Percentiles rank a stretch among this genome's conserved stretches.
Evolutionary conservation across 2,888 invertebrate species (phyloP).

Genomic region (Pandemis heparana): DNA sequence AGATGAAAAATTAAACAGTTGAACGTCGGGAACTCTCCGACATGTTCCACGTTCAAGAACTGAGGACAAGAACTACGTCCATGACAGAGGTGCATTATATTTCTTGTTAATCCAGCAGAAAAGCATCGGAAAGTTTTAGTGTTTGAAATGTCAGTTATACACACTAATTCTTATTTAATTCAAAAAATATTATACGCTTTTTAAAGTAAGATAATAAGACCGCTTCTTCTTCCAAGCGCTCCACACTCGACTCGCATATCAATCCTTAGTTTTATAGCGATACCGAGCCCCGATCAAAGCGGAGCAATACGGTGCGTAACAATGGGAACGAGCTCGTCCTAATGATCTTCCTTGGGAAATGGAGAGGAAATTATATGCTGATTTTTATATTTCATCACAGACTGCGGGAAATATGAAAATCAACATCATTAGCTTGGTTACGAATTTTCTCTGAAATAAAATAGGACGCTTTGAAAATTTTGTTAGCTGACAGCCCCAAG

Average conservation of each 20-base stretch:
- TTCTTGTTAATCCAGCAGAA: too few relatives aligned
- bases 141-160: too few relatives aligned
- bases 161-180: too few relatives aligned
- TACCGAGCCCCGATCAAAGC: constrained; percentile 11
- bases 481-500: constrained; percentile 9
- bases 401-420: constrained; percentile 43
- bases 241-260: constrained; percentile 17
- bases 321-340: constrained; percentile 23
- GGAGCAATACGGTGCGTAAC: constrained; percentile 15
- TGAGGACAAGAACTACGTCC: too few relatives aligned
- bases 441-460: constrained; percentile 30
- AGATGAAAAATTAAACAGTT: too few relatives aligned
- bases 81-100: too few relatives aligned
- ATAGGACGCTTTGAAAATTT: constrained; percentile 13
- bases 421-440: constrained; percentile 39
- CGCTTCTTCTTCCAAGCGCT: background rate
- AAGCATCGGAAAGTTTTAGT: too few relatives aligned
- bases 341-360: constrained; percentile 41
- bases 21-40: too few relatives aligned
- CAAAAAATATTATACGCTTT: background rate
- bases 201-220: background rate
- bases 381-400: constrained; percentile 43
- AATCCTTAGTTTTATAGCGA: constrained; percentile 3
- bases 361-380: constrained; percentile 42
- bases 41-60: too few relatives aligned